These are phyloP conservation scores for Diplodus puntazzo DNA, from an alignment of 2,797 vertebrate genomes.

Conservation along the genomic window DNA sequence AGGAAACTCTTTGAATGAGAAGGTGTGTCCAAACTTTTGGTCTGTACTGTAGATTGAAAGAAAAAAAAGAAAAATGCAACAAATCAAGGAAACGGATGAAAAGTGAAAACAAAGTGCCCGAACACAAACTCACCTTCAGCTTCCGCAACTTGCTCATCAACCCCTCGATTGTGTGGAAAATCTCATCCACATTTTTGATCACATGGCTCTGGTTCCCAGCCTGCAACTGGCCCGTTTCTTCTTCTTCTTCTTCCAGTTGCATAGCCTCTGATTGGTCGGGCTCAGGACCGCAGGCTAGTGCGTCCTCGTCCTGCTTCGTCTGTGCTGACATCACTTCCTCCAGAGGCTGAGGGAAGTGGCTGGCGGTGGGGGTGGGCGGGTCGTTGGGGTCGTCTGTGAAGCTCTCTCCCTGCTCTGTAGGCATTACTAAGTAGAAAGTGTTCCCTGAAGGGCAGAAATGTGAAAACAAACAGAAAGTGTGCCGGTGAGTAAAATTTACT, in stretches of 20 bases:
- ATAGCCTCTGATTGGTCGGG: constrained; percentile 44
- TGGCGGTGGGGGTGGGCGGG: constrained; percentile 53
- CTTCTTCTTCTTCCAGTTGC: constrained; percentile 36
- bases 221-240: constrained; percentile 48
- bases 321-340: constrained; percentile 48
- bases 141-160: constrained; percentile 82
- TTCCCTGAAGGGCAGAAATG: constrained; percentile 73
- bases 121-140: constrained; percentile 77
- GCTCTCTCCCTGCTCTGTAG: constrained; percentile 79
- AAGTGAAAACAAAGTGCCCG: no score
- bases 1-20: no score
- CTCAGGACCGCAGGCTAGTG: neutral
- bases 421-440: constrained; percentile 85
- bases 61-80: no score
- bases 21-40: no score
- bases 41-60: no score
- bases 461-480: neutral
- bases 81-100: no score
- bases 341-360: constrained; percentile 46
- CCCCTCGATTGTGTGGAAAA: constrained; percentile 84
- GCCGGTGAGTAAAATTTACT: neutral
- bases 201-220: constrained; percentile 62
- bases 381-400: constrained; percentile 75
- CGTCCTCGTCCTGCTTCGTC: constrained; percentile 35
- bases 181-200: constrained; percentile 84